Base-by-base conservation (phyloP, 2,797 vertebrate species). In the Rhadinocentrus ornatus region DNA sequence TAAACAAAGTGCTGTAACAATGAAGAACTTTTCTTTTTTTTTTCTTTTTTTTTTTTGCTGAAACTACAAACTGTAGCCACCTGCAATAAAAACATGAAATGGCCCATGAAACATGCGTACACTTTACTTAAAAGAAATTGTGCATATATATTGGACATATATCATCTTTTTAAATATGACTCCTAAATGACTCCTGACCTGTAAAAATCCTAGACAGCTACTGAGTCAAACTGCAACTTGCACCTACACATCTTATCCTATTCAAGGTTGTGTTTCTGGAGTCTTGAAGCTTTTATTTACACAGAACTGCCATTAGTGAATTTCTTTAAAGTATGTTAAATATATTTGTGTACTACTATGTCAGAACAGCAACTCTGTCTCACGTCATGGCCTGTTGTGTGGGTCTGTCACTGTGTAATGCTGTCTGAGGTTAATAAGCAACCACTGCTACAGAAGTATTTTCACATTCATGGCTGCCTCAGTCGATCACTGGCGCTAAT, bases 401-500 rank as follows among this genome's bases (percentile, higher is more conserved):
- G 16, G n/a, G 8, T 62, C 20, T 10, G 39, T 26, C 64, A 44
- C 31, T 31, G 24, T n/a, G 3, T 8, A n/a, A 61, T 60, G 54
- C 18, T 32, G 20, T 26, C 29, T 29, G 15, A 73, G 55, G n/a
- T n/a, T 64, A 63, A 71, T 58, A 65, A 37, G 59, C 22, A 65
- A 26, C 11, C 22, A 2, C 31, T 35, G n/a, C 71, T 62, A 67
- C 71, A 52, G 12, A 5, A 34, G 57, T 15, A 57, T 2, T 0
- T 35, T 34, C 67, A 67, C 31, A 68, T 66, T 13, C 60, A 59
- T 15, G 2, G 31, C 69, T 69, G 73, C 71, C 75, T 35, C 41
- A 20, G 62, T 57, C 32, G 72, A 4, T 88, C 65, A 66, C 26
- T 3, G 46, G 62, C 4, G 7, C 71, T 62, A 71, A 80, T 74